Conservation (phyloP, 2,888 invertebrate genomes). For the Eremobia ochroleuca region DNA sequence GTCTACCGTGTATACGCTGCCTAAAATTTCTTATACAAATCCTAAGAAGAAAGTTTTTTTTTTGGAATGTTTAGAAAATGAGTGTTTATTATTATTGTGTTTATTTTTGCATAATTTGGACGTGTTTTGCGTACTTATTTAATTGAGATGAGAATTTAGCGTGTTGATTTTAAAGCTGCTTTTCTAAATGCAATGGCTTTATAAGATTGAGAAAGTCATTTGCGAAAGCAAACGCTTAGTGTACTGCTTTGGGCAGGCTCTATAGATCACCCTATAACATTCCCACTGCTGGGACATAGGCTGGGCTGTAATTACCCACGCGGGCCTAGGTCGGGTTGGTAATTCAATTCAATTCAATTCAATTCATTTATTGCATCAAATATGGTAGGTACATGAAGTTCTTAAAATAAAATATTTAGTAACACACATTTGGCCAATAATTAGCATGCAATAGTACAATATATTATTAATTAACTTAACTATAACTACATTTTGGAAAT, state of each 20-base stretch:
- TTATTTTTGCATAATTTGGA: slow-evolving; percentile 32
- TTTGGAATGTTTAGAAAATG: slow-evolving; percentile 19
- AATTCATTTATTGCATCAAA: too few species aligned
- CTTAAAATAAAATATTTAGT: too few species aligned
- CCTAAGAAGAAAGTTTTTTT: slow-evolving; percentile 44
- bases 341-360: too few species aligned
- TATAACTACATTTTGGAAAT: too few species aligned
- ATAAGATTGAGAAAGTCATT: neutral
- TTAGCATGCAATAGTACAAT: too few species aligned
- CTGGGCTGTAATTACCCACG: too few species aligned
- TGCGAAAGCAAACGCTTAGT: neutral
- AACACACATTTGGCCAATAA: too few species aligned
- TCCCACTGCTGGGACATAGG: too few species aligned
- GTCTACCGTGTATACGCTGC: slow-evolving; percentile 61
- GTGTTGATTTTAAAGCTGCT: neutral
- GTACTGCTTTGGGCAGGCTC: neutral
- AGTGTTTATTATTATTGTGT: slow-evolving; percentile 39
- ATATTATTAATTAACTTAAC: too few species aligned
- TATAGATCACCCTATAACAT: too few species aligned
- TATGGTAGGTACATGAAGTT: too few species aligned
- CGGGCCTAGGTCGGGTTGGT: too few species aligned
- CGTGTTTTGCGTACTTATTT: slow-evolving; percentile 22
- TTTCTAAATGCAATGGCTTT: neutral
- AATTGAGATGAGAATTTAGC: neutral
- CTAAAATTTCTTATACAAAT: slow-evolving; percentile 64